Percentiles rank a stretch among this genome's conserved stretches.
phyloP scores from a whole-genome alignment of 1,140 invertebrate genomes.

The Cryptotermes secundus region DNA sequence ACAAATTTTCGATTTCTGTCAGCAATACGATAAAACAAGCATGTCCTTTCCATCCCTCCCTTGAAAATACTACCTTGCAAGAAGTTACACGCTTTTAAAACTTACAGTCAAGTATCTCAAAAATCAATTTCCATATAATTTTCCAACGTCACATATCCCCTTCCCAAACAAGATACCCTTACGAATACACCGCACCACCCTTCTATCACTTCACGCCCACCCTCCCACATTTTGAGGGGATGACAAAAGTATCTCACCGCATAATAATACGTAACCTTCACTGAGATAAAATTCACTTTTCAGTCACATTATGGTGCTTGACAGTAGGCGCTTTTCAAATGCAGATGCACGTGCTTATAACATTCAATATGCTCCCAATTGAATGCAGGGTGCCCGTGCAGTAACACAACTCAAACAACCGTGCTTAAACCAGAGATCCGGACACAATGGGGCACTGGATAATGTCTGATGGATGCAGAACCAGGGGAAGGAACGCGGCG shows the following conservation, averaged over 20 bases:
- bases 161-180: neutral
- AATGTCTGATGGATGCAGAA: neutral
- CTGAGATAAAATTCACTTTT: slow-evolving; percentile 35
- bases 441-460: neutral
- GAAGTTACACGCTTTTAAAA: slow-evolving; percentile 10
- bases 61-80: neutral
- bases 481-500: neutral
- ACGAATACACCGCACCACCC: neutral
- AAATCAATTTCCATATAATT: slow-evolving; percentile 37
- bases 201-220: slow-evolving; percentile 13
- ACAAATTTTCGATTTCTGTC: neutral
- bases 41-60: neutral
- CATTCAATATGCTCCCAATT: neutral
- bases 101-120: slow-evolving; percentile 33
- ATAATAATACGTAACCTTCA: slow-evolving; percentile 28
- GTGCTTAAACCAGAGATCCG: neutral
- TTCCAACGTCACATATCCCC: slow-evolving; percentile 28
- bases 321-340: slow-evolving; percentile 30
- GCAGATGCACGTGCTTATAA: slow-evolving; percentile 28
- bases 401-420: neutral
- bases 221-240: neutral
- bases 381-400: no score
- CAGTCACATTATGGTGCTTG: slow-evolving; percentile 28
- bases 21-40: neutral
- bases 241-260: slow-evolving; percentile 23